phyloP scores from a whole-genome alignment of 1,140 invertebrate genomes.

The Sweltsa coloradensis region DNA sequence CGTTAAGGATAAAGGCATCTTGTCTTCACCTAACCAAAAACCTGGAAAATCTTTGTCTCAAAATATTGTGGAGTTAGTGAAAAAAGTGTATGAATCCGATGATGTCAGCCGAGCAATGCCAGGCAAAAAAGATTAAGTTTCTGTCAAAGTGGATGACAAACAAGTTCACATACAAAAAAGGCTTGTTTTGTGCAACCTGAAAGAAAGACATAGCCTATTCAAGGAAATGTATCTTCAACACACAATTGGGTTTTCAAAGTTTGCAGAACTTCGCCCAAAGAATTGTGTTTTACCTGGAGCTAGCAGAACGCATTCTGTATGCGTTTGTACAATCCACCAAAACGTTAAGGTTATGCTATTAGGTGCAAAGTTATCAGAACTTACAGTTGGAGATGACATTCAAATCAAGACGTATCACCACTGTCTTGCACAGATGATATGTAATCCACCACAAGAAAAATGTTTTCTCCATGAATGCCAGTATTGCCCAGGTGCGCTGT shows the following conservation, averaged over 20 bases:
- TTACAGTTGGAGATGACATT: slow-evolving; percentile 5
- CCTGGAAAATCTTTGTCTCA: too few relatives aligned
- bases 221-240: neutral
- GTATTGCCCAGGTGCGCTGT: slow-evolving; percentile 5
- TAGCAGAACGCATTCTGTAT: slow-evolving; percentile 6
- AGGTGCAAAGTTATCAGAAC: neutral
- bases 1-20: too few relatives aligned
- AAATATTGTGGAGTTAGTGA: too few relatives aligned
- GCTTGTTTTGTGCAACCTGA: neutral
- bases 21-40: too few relatives aligned
- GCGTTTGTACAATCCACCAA: slow-evolving; percentile 14
- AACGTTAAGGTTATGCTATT: slow-evolving; percentile 15
- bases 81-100: too few relatives aligned
- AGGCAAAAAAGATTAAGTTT: neutral
- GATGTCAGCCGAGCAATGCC: too few relatives aligned
- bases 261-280: slow-evolving; percentile 1
- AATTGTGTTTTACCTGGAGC: neutral
- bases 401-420: too few relatives aligned
- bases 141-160: neutral
- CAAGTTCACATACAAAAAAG: neutral
- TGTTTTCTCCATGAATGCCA: slow-evolving; percentile 7
- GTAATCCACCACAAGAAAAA: slow-evolving; percentile 5
- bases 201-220: neutral
- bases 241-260: neutral
- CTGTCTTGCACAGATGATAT: slow-evolving; percentile 9